Conservation (phyloP, 2,797 vertebrate genomes). For the Pseudochaenichthys georgianus region DNA sequence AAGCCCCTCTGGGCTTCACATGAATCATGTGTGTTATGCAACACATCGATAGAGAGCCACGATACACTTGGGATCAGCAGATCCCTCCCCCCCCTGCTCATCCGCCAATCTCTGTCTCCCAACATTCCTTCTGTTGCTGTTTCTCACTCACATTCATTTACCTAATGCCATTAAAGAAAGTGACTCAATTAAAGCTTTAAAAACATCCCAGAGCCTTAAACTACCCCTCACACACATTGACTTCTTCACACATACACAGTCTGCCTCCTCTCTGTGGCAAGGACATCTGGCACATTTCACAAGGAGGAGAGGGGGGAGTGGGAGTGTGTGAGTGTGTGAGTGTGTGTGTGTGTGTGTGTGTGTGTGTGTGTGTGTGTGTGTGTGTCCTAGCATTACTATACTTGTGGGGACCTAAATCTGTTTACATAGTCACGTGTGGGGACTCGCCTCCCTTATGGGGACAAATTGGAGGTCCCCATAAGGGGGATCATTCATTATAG, state of each 20-base stretch:
- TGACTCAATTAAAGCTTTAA: slow-evolving; percentile 57
- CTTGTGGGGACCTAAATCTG: too few relatives aligned
- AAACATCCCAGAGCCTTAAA: slow-evolving; percentile 37
- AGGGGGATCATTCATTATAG: too few relatives aligned
- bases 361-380: slow-evolving; percentile 27
- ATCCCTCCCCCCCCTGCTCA: slow-evolving; percentile 8
- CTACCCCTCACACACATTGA: slow-evolving; percentile 33
- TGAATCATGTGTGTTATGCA: slow-evolving; percentile 78
- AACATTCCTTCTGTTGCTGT: slow-evolving; percentile 28
- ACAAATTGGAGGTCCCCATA: too few relatives aligned
- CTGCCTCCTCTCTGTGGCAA: slow-evolving; percentile 63
- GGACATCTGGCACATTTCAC: slow-evolving; percentile 82
- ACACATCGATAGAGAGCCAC: slow-evolving; percentile 34
- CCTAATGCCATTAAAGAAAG: slow-evolving; percentile 43
- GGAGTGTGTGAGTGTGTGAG: too few relatives aligned
- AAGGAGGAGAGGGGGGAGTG: slow-evolving; percentile 47
- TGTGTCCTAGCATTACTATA: too few relatives aligned
- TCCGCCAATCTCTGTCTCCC: slow-evolving; percentile 15
- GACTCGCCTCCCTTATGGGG: too few relatives aligned
- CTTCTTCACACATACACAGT: slow-evolving; percentile 47
- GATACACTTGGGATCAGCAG: slow-evolving; percentile 55
- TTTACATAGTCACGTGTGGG: too few relatives aligned
- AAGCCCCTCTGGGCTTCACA: slow-evolving; percentile 62
- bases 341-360: too few relatives aligned
- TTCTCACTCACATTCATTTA: slow-evolving; percentile 39